Evolutionary conservation across 2,797 vertebrate species (phyloP).

Genomic region (Mormyrus hasselquistii): DNA sequence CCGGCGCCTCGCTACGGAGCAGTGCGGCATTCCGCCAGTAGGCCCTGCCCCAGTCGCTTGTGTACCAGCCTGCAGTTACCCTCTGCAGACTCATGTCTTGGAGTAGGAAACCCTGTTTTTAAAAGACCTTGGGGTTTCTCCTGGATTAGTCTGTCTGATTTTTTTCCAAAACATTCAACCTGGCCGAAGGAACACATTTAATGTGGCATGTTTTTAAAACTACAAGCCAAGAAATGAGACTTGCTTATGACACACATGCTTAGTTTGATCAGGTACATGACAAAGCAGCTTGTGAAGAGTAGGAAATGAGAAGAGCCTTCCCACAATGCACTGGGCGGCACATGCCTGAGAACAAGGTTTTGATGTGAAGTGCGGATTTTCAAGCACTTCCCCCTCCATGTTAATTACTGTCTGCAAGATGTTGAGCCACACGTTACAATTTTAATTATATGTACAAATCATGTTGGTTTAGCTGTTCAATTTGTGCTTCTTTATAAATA

Average conservation of each 20-base stretch:
- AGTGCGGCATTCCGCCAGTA: slow-evolving; percentile 56
- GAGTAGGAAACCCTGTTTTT: not conserved
- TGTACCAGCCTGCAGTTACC: not conserved
- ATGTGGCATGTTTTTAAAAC: not conserved
- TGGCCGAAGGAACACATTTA: not conserved
- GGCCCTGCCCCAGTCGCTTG: not conserved
- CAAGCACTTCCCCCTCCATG: not conserved
- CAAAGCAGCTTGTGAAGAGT: not conserved
- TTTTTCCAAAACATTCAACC: not conserved
- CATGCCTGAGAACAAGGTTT: not conserved
- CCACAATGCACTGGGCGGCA: not conserved
- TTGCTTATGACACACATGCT: not conserved
- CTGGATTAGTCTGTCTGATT: not conserved
- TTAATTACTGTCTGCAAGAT: not conserved
- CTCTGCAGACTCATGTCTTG: not conserved
- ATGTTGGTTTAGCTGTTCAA: not conserved
- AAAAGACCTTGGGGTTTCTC: not conserved
- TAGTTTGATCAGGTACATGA: not conserved
- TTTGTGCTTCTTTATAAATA: not conserved
- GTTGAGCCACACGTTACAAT: not conserved
- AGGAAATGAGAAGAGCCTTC: not conserved
- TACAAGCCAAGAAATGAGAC: not conserved
- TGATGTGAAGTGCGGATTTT: not conserved
- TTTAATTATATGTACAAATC: not conserved
- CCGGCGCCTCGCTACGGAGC: slow-evolving; percentile 53